Percentiles rank a stretch among this genome's conserved stretches.
Evolutionary conservation across 2,888 invertebrate species (phyloP).

Genomic region (Steinernema hermaphroditum): DNA sequence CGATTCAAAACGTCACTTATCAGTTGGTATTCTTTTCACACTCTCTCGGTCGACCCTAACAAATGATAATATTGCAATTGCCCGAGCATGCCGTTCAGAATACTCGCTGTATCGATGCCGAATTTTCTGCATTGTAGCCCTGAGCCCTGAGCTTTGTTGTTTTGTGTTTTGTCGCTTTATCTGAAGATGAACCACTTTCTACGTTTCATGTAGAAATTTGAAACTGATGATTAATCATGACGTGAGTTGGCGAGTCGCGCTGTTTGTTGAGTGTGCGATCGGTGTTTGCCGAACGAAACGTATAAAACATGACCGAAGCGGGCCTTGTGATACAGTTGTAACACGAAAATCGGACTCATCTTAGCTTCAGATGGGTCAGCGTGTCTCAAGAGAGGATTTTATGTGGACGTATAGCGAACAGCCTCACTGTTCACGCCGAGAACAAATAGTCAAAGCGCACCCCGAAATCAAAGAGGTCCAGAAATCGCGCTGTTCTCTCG

Average conservation of each 20-base stretch:
- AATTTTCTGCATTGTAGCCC: too few relatives aligned
- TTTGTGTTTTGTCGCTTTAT: too few relatives aligned
- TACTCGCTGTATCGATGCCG: too few relatives aligned
- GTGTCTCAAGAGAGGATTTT: conserved; percentile 89
- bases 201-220: too few relatives aligned
- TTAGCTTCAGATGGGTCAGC: conserved; percentile 79
- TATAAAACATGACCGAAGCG: background rate
- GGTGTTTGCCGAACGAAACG: background rate
- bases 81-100: too few relatives aligned
- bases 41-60: too few relatives aligned
- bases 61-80: too few relatives aligned
- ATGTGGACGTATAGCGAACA: conserved; percentile 97
- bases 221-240: background rate
- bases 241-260: background rate
- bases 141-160: too few relatives aligned
- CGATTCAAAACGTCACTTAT: too few relatives aligned
- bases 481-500: background rate
- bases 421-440: conserved; percentile 90
- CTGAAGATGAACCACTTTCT: too few relatives aligned
- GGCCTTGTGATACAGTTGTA: background rate
- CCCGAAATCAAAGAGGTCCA: conserved; percentile 77
- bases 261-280: background rate
- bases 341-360: too few relatives aligned
- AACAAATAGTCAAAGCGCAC: conserved; percentile 91
- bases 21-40: too few relatives aligned